Conservation (phyloP, 37 sponge, comb jelly and placozoan species). For the Halisarca cf. caerulea region DNA sequence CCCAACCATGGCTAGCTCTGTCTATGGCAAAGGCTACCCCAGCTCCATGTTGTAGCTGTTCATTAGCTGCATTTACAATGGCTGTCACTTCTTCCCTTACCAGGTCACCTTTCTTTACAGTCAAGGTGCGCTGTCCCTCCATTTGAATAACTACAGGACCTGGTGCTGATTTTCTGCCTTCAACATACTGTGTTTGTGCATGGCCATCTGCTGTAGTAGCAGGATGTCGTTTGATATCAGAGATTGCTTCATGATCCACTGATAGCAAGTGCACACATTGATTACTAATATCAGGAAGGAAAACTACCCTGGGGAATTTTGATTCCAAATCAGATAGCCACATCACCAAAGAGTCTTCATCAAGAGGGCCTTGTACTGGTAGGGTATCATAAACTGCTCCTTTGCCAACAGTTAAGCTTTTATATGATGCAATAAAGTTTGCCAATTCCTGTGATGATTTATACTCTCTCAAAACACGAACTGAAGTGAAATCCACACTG, state of each 20-base stretch:
- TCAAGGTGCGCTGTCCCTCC: conserved; percentile 27
- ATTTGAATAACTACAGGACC: no score
- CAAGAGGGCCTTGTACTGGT: not conserved
- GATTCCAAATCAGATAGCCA: not conserved
- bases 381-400: not conserved
- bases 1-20: conserved; percentile 41
- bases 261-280: not conserved
- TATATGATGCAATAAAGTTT: not conserved
- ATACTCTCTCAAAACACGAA: not conserved
- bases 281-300: not conserved
- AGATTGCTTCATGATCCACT: no score
- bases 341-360: not conserved
- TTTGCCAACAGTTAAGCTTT: not conserved
- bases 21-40: conserved; percentile 73
- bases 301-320: not conserved
- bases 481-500: not conserved
- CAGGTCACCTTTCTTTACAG: conserved; percentile 60
- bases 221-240: not conserved
- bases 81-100: conserved; percentile 51
- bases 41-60: conserved; percentile 45
- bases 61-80: conserved; percentile 82
- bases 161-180: not conserved
- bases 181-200: not conserved
- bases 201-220: not conserved
- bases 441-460: not conserved